Evolutionary conservation across 1,140 invertebrate species (phyloP).

Genomic region (Dreissena polymorpha): DNA sequence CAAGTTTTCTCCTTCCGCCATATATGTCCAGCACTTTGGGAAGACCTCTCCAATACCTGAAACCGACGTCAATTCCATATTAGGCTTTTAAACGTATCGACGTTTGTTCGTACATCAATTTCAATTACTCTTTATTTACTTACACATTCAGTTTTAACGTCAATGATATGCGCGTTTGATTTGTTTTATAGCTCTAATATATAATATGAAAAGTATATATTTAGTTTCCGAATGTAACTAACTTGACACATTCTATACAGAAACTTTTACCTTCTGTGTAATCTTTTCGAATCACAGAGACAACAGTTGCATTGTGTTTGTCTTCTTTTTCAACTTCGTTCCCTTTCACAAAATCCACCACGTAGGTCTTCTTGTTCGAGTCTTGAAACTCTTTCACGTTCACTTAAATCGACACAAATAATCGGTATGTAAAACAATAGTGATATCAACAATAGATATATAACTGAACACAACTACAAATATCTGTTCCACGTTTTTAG

Average conservation of each 20-base stretch:
- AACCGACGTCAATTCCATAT: background rate
- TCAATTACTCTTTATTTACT: too few relatives aligned
- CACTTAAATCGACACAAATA: slow-evolving; percentile 3
- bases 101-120: too few relatives aligned
- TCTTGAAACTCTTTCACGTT: slow-evolving; percentile 30
- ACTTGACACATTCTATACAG: too few relatives aligned
- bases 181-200: too few relatives aligned
- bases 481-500: too few relatives aligned
- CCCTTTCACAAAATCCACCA: slow-evolving; percentile 3
- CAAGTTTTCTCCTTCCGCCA: slow-evolving; percentile 3
- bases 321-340: slow-evolving; percentile 20
- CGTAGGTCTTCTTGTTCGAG: slow-evolving; percentile 1
- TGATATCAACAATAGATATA: too few relatives aligned
- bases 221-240: too few relatives aligned
- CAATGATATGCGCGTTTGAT: too few relatives aligned
- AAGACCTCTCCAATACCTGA: background rate
- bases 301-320: background rate
- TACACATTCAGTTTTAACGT: too few relatives aligned
- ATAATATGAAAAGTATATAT: too few relatives aligned
- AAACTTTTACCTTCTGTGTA: slow-evolving; percentile 14
- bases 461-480: too few relatives aligned
- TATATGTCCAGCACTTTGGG: background rate
- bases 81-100: too few relatives aligned
- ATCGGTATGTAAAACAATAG: background rate
- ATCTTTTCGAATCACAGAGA: slow-evolving; percentile 26